Base-by-base conservation (phyloP, 2,888 invertebrate species). In the Drosophila parthenogenetica region DNA sequence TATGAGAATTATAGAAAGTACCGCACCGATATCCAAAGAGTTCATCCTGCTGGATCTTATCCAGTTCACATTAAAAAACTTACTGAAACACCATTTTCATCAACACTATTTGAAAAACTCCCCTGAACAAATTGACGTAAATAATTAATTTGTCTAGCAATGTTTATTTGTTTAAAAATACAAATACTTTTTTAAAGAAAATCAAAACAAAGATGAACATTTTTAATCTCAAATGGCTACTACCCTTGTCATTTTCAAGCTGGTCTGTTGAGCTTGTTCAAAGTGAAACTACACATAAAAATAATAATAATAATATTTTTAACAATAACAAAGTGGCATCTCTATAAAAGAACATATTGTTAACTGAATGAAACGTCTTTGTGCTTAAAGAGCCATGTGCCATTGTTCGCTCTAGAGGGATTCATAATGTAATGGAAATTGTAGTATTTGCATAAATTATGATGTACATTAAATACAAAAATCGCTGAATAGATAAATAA, bases 331-430 rank as follows among this genome's bases (percentile, higher is more conserved):
- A 45, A 57, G 35, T 32, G 32, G 13, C 35, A n/a, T 48, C 50
- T 54, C 40, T 58, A 42, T 16, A 49, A 19, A 25, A 63, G 53
- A 64, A 54, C 42, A 59, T 49, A 65, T 49, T 76, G 50, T 57
- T 32, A 32, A 43, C 43, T 73, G 64, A 77, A 77, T 73, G 64
- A 73, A 77, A 46, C 22, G 61, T n/a, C 72, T 60, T 74, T 74
- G 72, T 77, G 17, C 14, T 32, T 14, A 29, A 39, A 32, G 39
- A 40, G 17, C 40, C 40, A 55, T 57, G 43, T 14, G 14, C 8
- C 43, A 17, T 53, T 51, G 8, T n/a, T 42, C 19, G 19, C 29
- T 43, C 3, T 40, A 45, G 49, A n/a, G 19, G 7, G 4, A 5
- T 7, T 8, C 25, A 29, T n/a, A 40, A 63, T 63, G 13, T 16